Conservation (phyloP, 2,113 vertebrate genomes). For the Petrocephalus zakoni region DNA sequence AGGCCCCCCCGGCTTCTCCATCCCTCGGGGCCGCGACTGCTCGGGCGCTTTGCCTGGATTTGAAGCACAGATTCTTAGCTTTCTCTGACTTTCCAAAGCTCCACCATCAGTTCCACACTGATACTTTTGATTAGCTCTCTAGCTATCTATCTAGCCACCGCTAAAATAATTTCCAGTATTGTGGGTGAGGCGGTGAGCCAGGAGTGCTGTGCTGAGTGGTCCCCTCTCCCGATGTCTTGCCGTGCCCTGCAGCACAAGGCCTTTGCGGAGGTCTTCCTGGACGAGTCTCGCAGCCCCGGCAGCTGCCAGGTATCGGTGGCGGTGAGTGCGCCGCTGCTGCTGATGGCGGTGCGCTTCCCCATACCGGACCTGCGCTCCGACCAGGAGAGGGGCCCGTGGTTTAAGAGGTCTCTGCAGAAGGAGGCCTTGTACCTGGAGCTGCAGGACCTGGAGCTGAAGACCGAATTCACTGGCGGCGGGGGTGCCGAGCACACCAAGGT, state of each 20-base stretch:
- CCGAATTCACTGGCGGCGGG: conserved; percentile 77
- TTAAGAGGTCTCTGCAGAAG: conserved; percentile 93
- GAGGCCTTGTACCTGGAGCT: conserved; percentile 81
- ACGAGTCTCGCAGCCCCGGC: conserved; percentile 79
- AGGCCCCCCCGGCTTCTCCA: conserved; percentile 47
- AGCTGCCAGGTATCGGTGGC: conserved; percentile 78
- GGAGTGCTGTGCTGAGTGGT: neutral
- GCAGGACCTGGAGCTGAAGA: conserved; percentile 82
- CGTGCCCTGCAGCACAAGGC: conserved; percentile 78
- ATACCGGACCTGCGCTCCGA: conserved; percentile 95
- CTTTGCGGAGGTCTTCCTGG: conserved; percentile 94
- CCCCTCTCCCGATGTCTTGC: neutral
- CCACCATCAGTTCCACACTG: neutral
- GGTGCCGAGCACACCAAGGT: conserved; percentile 84
- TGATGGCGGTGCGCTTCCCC: conserved; percentile 83
- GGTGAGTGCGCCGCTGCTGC: conserved; percentile 71
- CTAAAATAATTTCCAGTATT: neutral
- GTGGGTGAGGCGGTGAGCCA: neutral
- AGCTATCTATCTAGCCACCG: neutral
- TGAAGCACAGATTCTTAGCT: neutral
- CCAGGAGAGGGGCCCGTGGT: conserved; percentile 95
- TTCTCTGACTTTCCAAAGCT: neutral
- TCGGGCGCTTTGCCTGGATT: neutral
- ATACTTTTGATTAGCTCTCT: neutral
- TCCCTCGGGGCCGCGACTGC: conserved; percentile 35